Evolutionary conservation across 2,797 vertebrate genomes (phyloP), one percentile per base, ranked within the genome.

Genomic region (Cichlasoma orientale): DNA sequence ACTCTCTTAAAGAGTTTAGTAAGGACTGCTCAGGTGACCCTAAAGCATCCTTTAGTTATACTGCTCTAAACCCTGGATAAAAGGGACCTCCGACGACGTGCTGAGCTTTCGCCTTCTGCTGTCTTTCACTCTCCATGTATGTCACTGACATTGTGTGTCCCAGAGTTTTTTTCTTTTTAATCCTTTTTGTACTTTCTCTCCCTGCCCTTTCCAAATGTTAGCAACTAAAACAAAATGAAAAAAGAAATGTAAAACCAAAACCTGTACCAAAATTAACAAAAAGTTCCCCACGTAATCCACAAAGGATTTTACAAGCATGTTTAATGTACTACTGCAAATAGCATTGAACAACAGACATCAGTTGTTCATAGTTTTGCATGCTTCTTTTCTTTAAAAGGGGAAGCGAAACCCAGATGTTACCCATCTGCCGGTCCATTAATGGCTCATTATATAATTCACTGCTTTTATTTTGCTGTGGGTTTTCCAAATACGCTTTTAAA

Each of bases 381-480:
- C 0, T 69, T 87, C 29, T 23, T 41, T 58, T 85, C 31, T 63
- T 21, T 70, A 12, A 69, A 75, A 25, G 50, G 10, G 56, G 72
- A 87, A 75, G 47, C 74, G 77, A 84, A 84, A 86, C 61, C 82
- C 88, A 93, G 88, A 90, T 90, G 90, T 84, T 75, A 53, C 68
- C 85, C 89, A 90, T 89, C 87, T 93, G 88, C 58, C 7, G 1
- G 21, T 74, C 69, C 74, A 79, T 75, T 90, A 90, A 85, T 84
- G 71, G 54, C 73, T 61, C 29, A 72, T 89, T 90, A 84, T 57
- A 23, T 85, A 90, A 92, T 36, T 72, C 70, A 58, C 16, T 61
- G 53, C 23, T 70, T 78, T 58, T 63, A 33, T 82, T 85, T 79
- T 59, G 38, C 56, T 66, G 74, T 5, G 2, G 68, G 31, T 75